These are phyloP conservation scores for Setophaga kirtlandii DNA, from an alignment of 2,113 vertebrate genomes.

Conservation along the genomic window DNA sequence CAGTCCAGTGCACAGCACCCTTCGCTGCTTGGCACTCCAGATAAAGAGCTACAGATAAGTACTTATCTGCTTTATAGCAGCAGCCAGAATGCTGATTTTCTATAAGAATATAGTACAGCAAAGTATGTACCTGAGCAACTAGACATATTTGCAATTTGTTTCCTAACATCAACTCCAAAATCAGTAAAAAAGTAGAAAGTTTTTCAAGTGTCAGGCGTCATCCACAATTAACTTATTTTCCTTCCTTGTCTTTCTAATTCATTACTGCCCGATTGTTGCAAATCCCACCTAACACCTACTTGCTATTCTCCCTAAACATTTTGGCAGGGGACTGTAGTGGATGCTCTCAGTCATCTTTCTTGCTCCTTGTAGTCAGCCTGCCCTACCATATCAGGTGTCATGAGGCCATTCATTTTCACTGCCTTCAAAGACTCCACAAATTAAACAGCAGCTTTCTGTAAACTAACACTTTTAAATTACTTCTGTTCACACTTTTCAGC, in stretches of 20 bases:
- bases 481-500: constrained; percentile 18
- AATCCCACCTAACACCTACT: neutral
- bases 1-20: neutral
- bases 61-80: neutral
- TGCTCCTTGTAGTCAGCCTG: neutral
- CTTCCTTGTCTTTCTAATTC: neutral
- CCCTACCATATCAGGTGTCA: neutral
- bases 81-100: neutral
- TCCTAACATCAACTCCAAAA: neutral
- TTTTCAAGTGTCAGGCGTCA: neutral
- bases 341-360: neutral
- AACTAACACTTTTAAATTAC: constrained; percentile 47
- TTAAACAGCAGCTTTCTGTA: constrained; percentile 11
- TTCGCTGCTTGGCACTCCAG: neutral
- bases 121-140: neutral
- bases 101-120: neutral
- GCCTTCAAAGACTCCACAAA: neutral
- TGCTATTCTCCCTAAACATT: neutral
- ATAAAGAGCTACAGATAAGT: neutral
- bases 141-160: neutral
- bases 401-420: neutral
- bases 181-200: neutral
- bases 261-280: neutral
- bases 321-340: neutral
- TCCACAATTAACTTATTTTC: neutral